Conservation (phyloP, 2,888 invertebrate species). For the Halictus ligatus region DNA sequence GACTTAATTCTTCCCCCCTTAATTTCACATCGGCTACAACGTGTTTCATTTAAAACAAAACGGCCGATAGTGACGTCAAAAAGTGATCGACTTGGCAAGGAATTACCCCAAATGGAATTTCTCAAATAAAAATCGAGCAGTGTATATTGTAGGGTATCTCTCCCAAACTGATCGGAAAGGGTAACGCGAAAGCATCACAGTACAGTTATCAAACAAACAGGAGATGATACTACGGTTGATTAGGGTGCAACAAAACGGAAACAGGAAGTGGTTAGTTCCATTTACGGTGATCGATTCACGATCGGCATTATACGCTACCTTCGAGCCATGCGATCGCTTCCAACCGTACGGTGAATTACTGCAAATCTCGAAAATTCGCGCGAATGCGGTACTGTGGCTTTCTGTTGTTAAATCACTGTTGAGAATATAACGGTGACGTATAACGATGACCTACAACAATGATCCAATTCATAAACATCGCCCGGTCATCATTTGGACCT, state of each 20-base stretch:
- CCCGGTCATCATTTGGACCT: not conserved
- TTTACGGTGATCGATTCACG: conserved; percentile 45
- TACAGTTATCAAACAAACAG: conserved; percentile 38
- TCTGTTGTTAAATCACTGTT: not conserved
- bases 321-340: not conserved
- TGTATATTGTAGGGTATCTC: not conserved
- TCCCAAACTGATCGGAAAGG: not conserved
- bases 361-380: not conserved
- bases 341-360: not conserved
- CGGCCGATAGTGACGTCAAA: too few relatives aligned
- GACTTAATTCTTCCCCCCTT: too few relatives aligned
- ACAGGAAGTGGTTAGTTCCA: conserved; percentile 47
- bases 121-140: too few relatives aligned
- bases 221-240: conserved; percentile 54
- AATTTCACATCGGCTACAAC: too few relatives aligned
- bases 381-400: not conserved
- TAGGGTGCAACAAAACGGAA: conserved; percentile 51
- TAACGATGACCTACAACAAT: not conserved
- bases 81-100: too few relatives aligned
- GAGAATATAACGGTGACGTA: not conserved
- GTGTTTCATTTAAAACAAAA: too few relatives aligned
- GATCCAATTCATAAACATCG: not conserved
- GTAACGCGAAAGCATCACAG: not conserved
- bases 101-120: too few relatives aligned
- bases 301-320: conserved; percentile 25